Evolutionary conservation across 2,888 invertebrate species (phyloP), one percentile per base, ranked within the genome.

Genomic region (Epinotia nisella): DNA sequence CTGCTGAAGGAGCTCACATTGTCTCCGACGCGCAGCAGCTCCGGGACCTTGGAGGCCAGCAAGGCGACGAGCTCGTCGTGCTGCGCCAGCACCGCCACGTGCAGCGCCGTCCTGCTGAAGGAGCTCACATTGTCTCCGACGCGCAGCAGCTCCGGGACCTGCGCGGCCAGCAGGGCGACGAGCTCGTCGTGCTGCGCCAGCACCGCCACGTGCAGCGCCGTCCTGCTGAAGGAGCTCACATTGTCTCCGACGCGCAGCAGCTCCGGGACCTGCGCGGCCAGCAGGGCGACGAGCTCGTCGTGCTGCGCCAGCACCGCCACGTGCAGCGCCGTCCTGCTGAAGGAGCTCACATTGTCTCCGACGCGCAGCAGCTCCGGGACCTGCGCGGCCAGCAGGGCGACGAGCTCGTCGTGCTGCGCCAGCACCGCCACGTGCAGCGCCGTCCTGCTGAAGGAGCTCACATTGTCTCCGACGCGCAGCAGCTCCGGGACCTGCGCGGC

Each of bases 351-450:
- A 88, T 98, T 98, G 87, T 98, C 98, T 15, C 97, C 97, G 72
- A 96, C 93, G 73, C 95, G 94, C 49, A 98, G 87, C 0, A 97
- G 95, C 78, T 97, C 96, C 0, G 97, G 96, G 85, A 95, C 97
- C 45, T 94, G 94, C 75, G 95, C 95, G 0, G 96, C 96, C 71
- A 99, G 92, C 82, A 96, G 96, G 75, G 96, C 95, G 0, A 97
- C 97, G 35, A 98, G 95, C 72, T 97, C 96, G 77, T 96, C 96
- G 70, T 97, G 95, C 81, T 98, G 97, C 71, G 96, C 96, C 13
- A 98, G 90, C 15, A 98, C 97, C 0, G 98, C 98, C 66, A 98
- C 95, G 84, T 99, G 99, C 21, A 99, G 91, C 0, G 98, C 95
- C 70, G 96, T 96, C 74, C 98, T 94, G 7, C 97, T 96, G 85